Base-by-base conservation (phyloP, 2,797 vertebrate genomes). In the Eidolon dupreanum region DNA sequence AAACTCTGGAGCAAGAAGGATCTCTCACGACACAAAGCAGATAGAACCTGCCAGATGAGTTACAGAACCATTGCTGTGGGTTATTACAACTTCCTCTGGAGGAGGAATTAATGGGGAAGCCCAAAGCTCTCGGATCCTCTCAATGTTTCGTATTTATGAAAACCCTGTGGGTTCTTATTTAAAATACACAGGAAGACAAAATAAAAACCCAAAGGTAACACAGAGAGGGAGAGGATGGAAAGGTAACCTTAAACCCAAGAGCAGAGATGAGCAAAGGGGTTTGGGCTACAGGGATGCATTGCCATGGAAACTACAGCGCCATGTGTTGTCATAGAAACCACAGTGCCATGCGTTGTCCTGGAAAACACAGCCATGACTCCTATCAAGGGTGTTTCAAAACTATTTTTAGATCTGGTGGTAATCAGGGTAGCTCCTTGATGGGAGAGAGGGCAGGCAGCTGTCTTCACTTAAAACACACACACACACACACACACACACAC, bases 341-440 rank as follows among this genome's bases (percentile, higher is more conserved):
- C 84, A 88, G 43, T 0, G 19, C 74, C 33, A 11, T 4, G 8
- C 19, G 22, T 95, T 81, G 90, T n/a, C 59, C 78, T 91, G 68
- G 95, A 92, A 90, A 95, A 77, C 85, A 84, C 84, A 88, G 70
- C n/a, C 9, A 22, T 4, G 41, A 13, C 28, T 92, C 63, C 83
- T 41, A 22, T 41, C 61, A 66, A 46, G 75, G 33, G 17, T 57
- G n/a, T 71, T 66, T 89, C 41, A 71, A 68, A 68, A 81, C 79
- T 97, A 88, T 92, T 93, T 97, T 96, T 77, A 96, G 89, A 93
- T 49, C 70, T 7, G 33, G 31, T 71, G 65, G 77, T 75, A 79
- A 55, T 59, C 33, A 16, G 4, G 0, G 17, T n/a, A 46, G 26
- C 57, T 91, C 36, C n/a, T 36, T 28, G 77, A 11, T 10, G 41